Conservation (phyloP, 2,113 vertebrate genomes). For the Oncorhynchus tshawytscha region DNA sequence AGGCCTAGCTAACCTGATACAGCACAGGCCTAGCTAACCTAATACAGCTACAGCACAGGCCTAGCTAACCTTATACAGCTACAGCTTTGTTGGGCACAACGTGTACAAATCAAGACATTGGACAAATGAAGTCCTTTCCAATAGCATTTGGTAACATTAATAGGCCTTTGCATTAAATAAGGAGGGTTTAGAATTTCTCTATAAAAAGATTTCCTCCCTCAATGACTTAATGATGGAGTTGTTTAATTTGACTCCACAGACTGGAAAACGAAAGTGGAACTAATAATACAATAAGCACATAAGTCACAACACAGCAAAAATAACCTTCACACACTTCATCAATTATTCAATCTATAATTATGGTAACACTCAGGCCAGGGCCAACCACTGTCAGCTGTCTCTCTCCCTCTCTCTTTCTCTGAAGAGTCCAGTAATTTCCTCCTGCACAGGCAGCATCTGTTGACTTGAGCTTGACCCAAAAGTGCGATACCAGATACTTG, state of each 20-base stretch:
- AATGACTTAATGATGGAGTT: constrained; percentile 27
- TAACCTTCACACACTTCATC: constrained; percentile 61
- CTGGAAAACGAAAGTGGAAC: constrained; percentile 44
- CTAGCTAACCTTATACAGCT: background rate
- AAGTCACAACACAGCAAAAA: constrained; percentile 51
- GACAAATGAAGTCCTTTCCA: background rate
- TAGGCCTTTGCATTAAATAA: constrained; percentile 13
- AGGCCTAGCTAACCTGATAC: background rate
- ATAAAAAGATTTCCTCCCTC: constrained; percentile 34
- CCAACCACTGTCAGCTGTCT: constrained; percentile 20
- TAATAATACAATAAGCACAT: constrained; percentile 53
- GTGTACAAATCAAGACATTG: too few relatives aligned
- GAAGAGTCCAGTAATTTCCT: constrained; percentile 50
- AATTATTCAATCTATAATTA: constrained; percentile 68
- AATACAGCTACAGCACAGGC: background rate
- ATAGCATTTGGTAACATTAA: background rate
- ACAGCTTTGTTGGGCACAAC: background rate
- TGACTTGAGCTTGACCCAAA: constrained; percentile 45
- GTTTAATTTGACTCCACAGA: constrained; percentile 40
- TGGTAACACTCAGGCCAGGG: constrained; percentile 47
- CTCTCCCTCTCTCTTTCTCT: constrained; percentile 8
- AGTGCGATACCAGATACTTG: constrained; percentile 48
- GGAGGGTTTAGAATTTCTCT: constrained; percentile 28
- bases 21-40: constrained; percentile 43
- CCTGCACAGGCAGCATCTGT: constrained; percentile 31